Base-by-base conservation (phyloP, 2,797 vertebrate genomes). In the Pseudomugil tenellus region DNA sequence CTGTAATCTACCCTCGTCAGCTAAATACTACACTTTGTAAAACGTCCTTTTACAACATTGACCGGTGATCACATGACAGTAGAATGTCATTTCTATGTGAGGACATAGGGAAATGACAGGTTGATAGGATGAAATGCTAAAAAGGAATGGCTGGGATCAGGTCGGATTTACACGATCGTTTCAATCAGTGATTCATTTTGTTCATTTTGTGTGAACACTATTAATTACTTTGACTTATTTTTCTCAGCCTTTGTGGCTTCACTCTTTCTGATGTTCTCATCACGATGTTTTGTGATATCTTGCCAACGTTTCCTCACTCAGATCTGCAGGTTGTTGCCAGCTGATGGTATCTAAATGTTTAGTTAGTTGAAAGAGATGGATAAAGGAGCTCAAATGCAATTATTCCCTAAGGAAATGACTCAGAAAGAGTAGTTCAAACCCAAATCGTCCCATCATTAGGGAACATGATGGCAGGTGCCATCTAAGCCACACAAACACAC, bases 331-430 rank as follows among this genome's bases (percentile, higher is more conserved):
- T 41, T 57, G 69, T 72, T 84, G 74, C 70, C 79, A 74, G 8
- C 19, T 65, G 52, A 65, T 28, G 0, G 13, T 21, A 14, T 64
- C 59, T 25, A 59, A 59, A 68, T 41, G 16, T 80, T 81, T 49
- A 46, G 46, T 79, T 57, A 57, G 23, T 5, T 16, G 57, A 58
- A 49, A 23, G 14, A 10, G 41, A 61, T 37, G 57, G 35, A 72
- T 72, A 52, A 73, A 67, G 35, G 21, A 66, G 21, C 62, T 74
- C 52, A 73, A 56, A 19, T 41, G 12, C 37, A 71, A 54, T 51
- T 46, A 43, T 1, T 76, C 72, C 81, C 63, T 81, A 67, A 63
- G 62, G 49, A 87, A 88, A 41, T 66, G 69, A 68, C 55, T 71
- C 68, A 11, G 35, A 72, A 74, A 73, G 68, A 64, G 26, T 32